These are phyloP conservation scores for Nymphalis io DNA, from an alignment of 1,140 invertebrate genomes.

Conservation along the genomic window DNA sequence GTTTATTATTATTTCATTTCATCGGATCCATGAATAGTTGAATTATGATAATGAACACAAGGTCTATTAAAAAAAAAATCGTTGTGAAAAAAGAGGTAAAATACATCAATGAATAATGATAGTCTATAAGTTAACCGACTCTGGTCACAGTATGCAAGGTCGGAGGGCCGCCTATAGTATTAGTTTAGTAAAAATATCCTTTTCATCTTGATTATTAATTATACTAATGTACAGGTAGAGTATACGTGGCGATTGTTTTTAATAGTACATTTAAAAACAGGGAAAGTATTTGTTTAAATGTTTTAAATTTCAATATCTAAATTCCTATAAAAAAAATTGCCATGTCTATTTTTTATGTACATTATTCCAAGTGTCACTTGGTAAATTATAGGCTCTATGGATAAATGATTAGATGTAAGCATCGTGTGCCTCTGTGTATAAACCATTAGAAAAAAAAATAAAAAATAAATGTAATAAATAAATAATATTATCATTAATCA, in stretches of 20 bases:
- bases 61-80: conserved; percentile 1
- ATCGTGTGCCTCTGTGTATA: conserved; percentile 78
- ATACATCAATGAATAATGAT: conserved; percentile 16
- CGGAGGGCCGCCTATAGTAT: conserved; percentile 73
- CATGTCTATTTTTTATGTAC: conserved; percentile 47
- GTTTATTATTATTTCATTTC: conserved; percentile 7
- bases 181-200: conserved; percentile 51
- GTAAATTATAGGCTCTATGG: conserved; percentile 9
- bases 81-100: not conserved
- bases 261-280: not conserved
- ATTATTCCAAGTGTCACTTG: conserved; percentile 40
- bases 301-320: not conserved
- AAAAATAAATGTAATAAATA: conserved; percentile 36
- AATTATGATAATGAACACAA: not conserved
- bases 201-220: conserved; percentile 33
- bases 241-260: conserved; percentile 34
- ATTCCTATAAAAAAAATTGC: conserved; percentile 12
- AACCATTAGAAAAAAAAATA: conserved; percentile 29
- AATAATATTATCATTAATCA: conserved; percentile 44
- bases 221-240: conserved; percentile 24
- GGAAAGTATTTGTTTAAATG: not conserved
- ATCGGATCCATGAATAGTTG: not conserved
- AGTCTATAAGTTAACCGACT: conserved; percentile 60
- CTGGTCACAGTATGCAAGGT: conserved; percentile 62
- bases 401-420: conserved; percentile 57